phyloP scores from a whole-genome alignment of 2,113 vertebrate genomes.

The Periophthalmodon schlosseri region DNA sequence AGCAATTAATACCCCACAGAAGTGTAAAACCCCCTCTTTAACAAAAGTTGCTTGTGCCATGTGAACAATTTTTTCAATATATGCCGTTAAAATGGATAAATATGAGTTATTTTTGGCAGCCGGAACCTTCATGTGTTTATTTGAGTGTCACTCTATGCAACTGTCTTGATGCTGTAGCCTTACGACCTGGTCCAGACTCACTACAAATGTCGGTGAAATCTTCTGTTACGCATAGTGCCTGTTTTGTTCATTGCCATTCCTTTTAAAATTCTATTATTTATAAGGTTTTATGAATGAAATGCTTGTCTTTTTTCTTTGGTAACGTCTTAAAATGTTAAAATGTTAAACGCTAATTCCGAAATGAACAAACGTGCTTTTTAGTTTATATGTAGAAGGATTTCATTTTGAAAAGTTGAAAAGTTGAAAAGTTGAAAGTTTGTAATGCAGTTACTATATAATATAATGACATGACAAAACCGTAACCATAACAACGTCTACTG shows the following conservation, averaged over 20 bases:
- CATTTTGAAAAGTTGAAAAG: background rate
- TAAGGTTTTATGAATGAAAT: slow-evolving; percentile 37
- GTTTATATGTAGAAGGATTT: background rate
- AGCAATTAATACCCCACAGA: too few species aligned
- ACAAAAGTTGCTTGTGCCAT: background rate
- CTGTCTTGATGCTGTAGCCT: slow-evolving; percentile 2
- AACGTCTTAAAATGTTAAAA: slow-evolving; percentile 6
- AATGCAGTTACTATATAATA: too few species aligned
- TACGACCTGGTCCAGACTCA: background rate
- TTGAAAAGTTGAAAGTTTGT: too few species aligned
- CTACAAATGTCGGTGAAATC: background rate
- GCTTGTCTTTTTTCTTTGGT: background rate
- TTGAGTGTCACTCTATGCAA: slow-evolving; percentile 1
- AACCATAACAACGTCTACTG: too few species aligned
- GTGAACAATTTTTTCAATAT: background rate
- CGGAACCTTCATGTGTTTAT: background rate
- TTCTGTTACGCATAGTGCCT: slow-evolving; percentile 45
- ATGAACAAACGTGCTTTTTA: background rate
- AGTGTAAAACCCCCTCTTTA: background rate
- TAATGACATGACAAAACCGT: too few species aligned
- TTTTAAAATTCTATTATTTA: slow-evolving; percentile 50
- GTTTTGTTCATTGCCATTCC: slow-evolving; percentile 13
- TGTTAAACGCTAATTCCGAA: background rate
- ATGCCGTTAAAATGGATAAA: background rate
- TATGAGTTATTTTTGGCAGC: background rate